Conservation (phyloP, 92 coral and sea anemone species). For the Epizoanthus fatuus region DNA sequence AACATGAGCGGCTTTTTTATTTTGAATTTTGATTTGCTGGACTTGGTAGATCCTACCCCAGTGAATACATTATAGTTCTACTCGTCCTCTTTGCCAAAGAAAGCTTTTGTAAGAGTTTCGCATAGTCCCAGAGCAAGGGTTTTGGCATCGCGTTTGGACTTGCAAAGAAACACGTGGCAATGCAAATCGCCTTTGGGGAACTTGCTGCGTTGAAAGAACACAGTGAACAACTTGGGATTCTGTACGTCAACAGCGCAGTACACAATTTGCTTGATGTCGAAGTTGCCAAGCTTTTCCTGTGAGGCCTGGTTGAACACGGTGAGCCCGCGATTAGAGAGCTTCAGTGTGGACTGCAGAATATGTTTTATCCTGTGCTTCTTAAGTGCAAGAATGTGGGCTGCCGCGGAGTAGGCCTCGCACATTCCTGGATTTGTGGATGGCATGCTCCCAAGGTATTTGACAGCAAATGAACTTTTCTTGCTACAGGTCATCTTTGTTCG, state of each 20-base stretch:
- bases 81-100: not conserved
- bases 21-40: too few species aligned
- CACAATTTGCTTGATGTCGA: not conserved
- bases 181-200: not conserved
- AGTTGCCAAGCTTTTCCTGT: not conserved
- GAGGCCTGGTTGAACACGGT: not conserved
- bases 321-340: conserved; percentile 2
- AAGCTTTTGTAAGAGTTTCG: not conserved
- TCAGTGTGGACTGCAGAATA: not conserved
- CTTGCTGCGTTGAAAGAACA: not conserved
- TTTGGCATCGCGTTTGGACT: conserved; percentile 1
- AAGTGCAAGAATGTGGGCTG: not conserved
- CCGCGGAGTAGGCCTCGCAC: not conserved
- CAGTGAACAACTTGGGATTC: conserved; percentile 9
- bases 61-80: too few species aligned
- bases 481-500: not conserved
- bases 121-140: not conserved
- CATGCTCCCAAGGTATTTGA: conserved; percentile 8
- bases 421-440: not conserved
- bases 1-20: too few species aligned
- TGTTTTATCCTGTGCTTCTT: not conserved
- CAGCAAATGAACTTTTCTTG: not conserved
- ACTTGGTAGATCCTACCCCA: too few species aligned
- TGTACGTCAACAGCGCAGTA: conserved; percentile 10
- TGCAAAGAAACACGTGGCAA: conserved; percentile 24